Conservation (phyloP, 2,113 vertebrate species). For the Triplophysa rosa region DNA sequence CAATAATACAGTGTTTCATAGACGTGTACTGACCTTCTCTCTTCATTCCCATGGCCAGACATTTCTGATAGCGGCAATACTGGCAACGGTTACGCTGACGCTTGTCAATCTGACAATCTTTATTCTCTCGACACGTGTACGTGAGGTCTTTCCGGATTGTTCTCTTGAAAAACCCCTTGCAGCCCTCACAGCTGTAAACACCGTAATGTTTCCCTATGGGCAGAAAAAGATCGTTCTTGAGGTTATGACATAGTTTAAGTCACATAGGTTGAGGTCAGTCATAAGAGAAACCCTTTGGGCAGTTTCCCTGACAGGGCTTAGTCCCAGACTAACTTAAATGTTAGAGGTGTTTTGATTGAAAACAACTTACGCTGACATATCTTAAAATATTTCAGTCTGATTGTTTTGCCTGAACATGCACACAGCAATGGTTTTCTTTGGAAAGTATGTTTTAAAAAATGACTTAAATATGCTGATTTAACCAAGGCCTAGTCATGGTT, state of each 20-base stretch:
- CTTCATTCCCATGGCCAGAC: conserved; percentile 83
- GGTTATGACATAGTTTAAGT: neutral
- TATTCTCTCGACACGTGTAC: conserved; percentile 81
- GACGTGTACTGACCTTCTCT: conserved; percentile 74
- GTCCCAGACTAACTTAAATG: too few relatives aligned
- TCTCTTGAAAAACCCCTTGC: conserved; percentile 82
- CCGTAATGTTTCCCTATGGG: conserved; percentile 80
- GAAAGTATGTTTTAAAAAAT: too few relatives aligned
- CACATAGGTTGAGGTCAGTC: neutral
- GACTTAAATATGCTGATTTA: too few relatives aligned
- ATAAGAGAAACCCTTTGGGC: neutral
- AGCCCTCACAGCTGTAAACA: conserved; percentile 83
- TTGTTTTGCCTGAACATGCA: too few relatives aligned
- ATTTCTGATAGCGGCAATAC: conserved; percentile 84
- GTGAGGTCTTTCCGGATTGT: conserved; percentile 81
- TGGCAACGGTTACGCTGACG: conserved; percentile 82
- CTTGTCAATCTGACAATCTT: conserved; percentile 82
- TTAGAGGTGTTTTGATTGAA: too few relatives aligned
- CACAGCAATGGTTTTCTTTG: too few relatives aligned
- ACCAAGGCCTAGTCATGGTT: too few relatives aligned
- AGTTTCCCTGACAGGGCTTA: too few relatives aligned
- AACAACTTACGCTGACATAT: too few relatives aligned
- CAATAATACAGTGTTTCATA: neutral
- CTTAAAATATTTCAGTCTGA: too few relatives aligned
- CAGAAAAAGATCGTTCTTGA: neutral